phyloP scores from a whole-genome alignment of 2,113 vertebrate species.

The Tinamus guttatus region DNA sequence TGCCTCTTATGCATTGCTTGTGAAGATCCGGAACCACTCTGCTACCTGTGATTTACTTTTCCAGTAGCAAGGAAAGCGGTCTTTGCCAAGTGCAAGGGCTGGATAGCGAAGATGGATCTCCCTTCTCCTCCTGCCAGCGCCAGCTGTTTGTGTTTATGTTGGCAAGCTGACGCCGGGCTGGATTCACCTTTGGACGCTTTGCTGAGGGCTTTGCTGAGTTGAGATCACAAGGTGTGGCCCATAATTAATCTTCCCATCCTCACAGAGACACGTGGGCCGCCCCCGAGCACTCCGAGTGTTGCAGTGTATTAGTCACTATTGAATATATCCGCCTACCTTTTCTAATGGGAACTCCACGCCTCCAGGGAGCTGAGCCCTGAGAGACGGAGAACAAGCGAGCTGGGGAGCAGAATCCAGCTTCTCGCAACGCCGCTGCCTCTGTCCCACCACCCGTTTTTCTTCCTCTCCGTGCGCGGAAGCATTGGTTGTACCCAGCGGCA shows the following conservation, averaged over 20 bases:
- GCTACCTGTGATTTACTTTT: too few species aligned
- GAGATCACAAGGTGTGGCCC: not conserved
- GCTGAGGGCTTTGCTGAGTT: not conserved
- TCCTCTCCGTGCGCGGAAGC: not conserved
- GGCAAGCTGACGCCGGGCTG: not conserved
- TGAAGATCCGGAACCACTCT: not conserved
- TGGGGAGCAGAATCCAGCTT: not conserved
- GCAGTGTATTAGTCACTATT: fast-evolving
- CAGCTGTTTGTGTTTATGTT: not conserved
- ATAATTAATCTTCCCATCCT: not conserved
- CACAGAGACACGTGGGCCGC: not conserved
- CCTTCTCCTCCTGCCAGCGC: not conserved
- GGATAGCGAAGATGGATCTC: not conserved
- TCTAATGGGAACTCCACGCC: not conserved
- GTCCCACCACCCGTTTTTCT: not conserved
- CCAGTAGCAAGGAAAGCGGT: not conserved
- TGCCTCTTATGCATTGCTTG: not conserved
- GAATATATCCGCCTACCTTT: not conserved
- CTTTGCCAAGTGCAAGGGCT: not conserved
- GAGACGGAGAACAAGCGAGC: not conserved
- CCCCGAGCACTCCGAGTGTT: not conserved
- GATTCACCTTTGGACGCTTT: not conserved
- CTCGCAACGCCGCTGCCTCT: not conserved
- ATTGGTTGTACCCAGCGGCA: not conserved
- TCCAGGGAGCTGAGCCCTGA: not conserved